A percentile compares a stretch with the other conserved stretches of the same genome.
phyloP scores from a whole-genome alignment of 2,888 invertebrate genomes.

The Leptothorax acervorum region DNA sequence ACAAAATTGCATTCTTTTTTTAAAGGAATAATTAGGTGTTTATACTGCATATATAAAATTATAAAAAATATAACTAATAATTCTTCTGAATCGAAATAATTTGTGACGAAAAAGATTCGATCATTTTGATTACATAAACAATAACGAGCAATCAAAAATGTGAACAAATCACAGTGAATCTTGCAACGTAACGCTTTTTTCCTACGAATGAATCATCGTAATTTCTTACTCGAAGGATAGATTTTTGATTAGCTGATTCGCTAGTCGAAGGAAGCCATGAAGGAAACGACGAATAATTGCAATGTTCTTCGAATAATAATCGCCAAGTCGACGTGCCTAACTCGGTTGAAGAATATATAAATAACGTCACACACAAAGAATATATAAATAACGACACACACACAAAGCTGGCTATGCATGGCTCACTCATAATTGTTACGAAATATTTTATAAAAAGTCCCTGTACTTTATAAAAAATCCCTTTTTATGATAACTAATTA shows the following conservation, averaged over 20 bases:
- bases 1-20: not conserved
- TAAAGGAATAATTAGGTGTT: no score
- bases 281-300: slow-evolving; percentile 40
- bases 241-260: slow-evolving; percentile 33
- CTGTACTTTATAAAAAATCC: not conserved
- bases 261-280: slow-evolving; percentile 45
- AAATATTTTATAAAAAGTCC: not conserved
- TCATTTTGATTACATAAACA: not conserved
- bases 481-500: not conserved
- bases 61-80: no score
- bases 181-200: not conserved
- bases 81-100: not conserved
- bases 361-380: not conserved
- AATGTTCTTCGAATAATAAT: slow-evolving; percentile 28
- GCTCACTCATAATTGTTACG: not conserved
- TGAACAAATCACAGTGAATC: not conserved
- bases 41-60: no score
- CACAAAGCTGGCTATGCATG: not conserved
- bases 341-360: slow-evolving; percentile 6
- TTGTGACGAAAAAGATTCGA: not conserved
- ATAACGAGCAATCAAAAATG: not conserved
- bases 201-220: slow-evolving; percentile 49
- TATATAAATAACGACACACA: not conserved
- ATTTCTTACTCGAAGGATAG: slow-evolving; percentile 57
- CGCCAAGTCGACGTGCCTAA: not conserved